A percentile compares a stretch with the other conserved stretches of the same genome.
phyloP scores from a whole-genome alignment of 2,797 vertebrate species.

The Lutjanus argentimaculatus region DNA sequence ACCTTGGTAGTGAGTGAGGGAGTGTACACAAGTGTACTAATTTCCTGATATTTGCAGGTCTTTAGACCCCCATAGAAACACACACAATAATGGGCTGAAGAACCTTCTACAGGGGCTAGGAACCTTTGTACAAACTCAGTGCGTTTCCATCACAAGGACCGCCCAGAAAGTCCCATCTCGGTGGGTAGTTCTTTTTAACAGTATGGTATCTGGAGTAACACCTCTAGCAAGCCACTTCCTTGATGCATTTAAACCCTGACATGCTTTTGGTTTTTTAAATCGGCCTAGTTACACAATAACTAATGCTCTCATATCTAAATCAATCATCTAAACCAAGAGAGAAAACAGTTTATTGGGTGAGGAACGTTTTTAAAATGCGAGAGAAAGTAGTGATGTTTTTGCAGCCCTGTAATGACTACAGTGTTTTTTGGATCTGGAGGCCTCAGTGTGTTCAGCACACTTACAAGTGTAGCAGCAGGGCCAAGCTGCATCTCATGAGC shows the following conservation, averaged over 20 bases:
- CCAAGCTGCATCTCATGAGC: constrained; percentile 81
- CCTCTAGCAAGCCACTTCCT: constrained; percentile 74
- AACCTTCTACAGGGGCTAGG: no score
- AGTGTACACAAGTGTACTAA: no score
- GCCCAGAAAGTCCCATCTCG: no score
- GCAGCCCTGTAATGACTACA: constrained; percentile 46
- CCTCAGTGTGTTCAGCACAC: constrained; percentile 56
- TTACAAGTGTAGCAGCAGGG: constrained; percentile 70
- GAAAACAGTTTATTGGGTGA: background rate
- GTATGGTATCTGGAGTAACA: no score
- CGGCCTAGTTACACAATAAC: background rate
- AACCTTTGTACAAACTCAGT: no score
- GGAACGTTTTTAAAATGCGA: constrained; percentile 25
- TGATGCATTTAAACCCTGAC: constrained; percentile 68
- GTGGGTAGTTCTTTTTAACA: no score
- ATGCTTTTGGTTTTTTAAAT: constrained; percentile 30
- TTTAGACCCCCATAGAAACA: no score
- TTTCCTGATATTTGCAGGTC: no score
- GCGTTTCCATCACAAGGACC: no score
- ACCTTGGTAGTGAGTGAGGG: no score
- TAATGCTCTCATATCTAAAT: background rate
- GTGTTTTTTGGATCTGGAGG: constrained; percentile 53
- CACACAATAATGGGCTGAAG: no score
- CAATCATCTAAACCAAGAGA: background rate
- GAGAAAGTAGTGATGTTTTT: constrained; percentile 23